Evolutionary conservation across 2,797 vertebrate genomes (phyloP).

Genomic region (Phalanger gymnotis): DNA sequence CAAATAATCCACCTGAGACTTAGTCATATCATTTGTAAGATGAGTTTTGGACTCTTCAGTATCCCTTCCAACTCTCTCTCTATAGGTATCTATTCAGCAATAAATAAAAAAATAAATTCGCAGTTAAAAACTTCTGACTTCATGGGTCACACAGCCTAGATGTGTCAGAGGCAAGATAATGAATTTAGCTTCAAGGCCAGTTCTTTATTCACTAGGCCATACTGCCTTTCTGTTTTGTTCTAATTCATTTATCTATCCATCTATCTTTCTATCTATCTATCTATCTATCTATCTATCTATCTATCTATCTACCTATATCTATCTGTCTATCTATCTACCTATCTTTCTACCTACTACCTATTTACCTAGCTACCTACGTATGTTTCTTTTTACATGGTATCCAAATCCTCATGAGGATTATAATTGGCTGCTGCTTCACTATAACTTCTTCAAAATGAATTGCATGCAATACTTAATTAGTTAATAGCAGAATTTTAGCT

Average conservation of each 20-base stretch:
- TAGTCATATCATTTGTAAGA: background rate
- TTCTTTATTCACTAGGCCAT: background rate
- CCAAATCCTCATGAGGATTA: background rate
- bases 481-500: constrained; percentile 1
- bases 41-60: background rate
- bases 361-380: background rate
- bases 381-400: background rate
- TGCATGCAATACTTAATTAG: background rate
- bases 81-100: background rate
- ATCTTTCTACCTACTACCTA: too few species aligned
- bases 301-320: background rate
- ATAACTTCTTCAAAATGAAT: constrained; percentile 31
- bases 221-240: background rate
- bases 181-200: background rate
- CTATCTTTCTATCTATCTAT: background rate
- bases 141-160: background rate
- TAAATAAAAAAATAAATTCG: background rate
- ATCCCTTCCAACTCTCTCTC: background rate
- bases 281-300: background rate
- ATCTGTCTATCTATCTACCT: background rate
- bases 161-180: background rate
- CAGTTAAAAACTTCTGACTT: background rate
- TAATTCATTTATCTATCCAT: background rate
- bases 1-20: background rate
- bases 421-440: background rate